Conservation (phyloP, 2,113 vertebrate species). For the Microtus oregoni region DNA sequence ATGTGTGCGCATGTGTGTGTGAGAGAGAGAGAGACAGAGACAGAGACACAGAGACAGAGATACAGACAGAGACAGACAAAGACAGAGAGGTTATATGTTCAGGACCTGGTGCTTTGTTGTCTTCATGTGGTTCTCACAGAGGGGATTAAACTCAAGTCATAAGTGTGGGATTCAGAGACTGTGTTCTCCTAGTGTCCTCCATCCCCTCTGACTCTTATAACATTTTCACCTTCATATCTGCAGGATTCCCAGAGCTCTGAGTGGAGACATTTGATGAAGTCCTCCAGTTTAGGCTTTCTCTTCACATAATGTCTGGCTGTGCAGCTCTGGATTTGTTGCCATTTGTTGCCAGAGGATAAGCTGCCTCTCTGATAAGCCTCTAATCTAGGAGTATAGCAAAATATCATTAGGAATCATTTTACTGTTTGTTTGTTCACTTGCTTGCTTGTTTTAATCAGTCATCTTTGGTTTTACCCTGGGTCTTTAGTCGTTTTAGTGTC, state of each 20-base stretch:
- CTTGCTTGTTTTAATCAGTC: neutral
- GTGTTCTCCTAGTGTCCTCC: neutral
- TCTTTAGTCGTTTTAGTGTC: neutral
- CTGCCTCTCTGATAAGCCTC: neutral
- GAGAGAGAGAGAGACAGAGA: too few species aligned
- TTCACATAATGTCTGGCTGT: neutral
- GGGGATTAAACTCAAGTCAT: neutral
- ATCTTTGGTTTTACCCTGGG: neutral
- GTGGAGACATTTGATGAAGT: neutral
- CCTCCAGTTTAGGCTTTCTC: neutral
- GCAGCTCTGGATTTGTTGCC: neutral
- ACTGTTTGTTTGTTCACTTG: neutral
- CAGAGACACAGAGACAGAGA: too few species aligned
- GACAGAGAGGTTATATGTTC: too few species aligned
- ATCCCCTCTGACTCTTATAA: neutral
- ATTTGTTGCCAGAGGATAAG: neutral
- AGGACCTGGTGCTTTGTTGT: neutral
- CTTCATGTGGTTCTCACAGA: neutral
- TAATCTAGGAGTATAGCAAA: neutral
- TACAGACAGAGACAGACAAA: too few species aligned
- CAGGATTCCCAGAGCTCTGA: neutral
- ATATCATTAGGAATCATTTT: neutral
- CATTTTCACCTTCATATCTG: neutral
- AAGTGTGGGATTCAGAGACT: neutral
- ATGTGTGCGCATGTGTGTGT: too few species aligned